Base-by-base conservation (phyloP, 2,113 vertebrate species). In the Cebidichthys violaceus region DNA sequence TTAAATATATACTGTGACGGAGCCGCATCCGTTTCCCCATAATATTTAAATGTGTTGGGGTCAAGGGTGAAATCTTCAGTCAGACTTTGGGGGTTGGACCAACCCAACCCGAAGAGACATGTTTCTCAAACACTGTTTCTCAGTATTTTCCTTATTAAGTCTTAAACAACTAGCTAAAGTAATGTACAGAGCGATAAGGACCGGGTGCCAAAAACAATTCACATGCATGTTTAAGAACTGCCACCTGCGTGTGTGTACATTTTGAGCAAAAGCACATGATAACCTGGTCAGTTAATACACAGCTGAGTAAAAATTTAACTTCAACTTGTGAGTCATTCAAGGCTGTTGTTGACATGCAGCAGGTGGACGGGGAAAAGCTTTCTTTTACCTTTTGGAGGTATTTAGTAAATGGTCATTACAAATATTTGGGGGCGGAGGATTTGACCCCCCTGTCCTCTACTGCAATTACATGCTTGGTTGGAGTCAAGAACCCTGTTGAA, bases 401-500 rank as follows among this genome's bases (percentile, higher is more conserved):
- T 41, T n/a, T 39, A n/a, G 8, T 5, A 5, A 54, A 20, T 57
- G 35, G 6, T 22, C 55, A 14, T 43, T 45, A 60, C 18, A 31
- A 27, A 60, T 60, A 60, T 60, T 33, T 18, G 15, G 29, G 17
- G 29, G 29, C 0, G 2, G 27, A 27, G 27, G 15, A 60, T 31
- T 60, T 60, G 59, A 31, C 43, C 43, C 9, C 9, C 70, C 22
- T 13, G 31, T 31, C 20, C 8, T 33, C 2, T 3, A 4, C 3
- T 0, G 22, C 3, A 15, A 27, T 65, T 39, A 39, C 1, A 7
- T 15, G 1, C 39, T 47, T 45, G 14, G 39, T 47, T 77, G 20
- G 37, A 43, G 14, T 27, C 27, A 70, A 52, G 66, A 84, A 41
- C 72, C 67, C 22, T 4, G 31, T 70, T 75, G 79, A 88, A 83